Conservation (phyloP, 2,113 vertebrate genomes). For the Xiphorhynchus elegans region DNA sequence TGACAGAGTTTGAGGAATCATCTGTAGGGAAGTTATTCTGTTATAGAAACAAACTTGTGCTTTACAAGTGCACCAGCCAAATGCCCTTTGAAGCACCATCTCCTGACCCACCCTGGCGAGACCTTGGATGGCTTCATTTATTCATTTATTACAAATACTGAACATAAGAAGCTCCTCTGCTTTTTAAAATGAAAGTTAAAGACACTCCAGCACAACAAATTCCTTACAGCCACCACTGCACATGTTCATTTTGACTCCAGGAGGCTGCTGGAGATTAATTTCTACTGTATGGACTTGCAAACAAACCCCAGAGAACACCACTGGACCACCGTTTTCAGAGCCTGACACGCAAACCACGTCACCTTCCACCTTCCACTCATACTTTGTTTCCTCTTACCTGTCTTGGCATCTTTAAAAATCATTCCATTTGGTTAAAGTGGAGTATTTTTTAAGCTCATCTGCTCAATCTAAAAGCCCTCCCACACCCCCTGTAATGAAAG, state of each 20-base stretch:
- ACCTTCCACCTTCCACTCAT: not conserved
- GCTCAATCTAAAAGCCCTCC: not conserved
- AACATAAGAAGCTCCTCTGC: accelerated
- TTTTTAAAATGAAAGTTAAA: not conserved
- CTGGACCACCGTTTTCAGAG: not conserved
- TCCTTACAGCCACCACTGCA: not conserved
- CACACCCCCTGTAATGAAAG: not conserved
- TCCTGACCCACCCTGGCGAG: not conserved
- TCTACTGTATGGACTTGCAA: not conserved
- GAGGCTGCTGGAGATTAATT: not conserved
- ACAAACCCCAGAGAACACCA: not conserved
- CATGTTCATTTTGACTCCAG: not conserved
- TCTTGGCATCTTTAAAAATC: not conserved
- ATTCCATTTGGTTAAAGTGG: not conserved
- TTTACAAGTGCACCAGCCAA: not conserved
- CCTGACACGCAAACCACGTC: accelerated
- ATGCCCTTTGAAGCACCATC: not conserved
- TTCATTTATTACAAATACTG: not conserved
- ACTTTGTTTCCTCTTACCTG: not conserved
- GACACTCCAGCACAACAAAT: not conserved
- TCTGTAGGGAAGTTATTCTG: not conserved
- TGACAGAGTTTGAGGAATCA: not conserved
- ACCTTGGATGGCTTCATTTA: not conserved
- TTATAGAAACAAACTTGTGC: not conserved
- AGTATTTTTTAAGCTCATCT: not conserved